Evolutionary conservation across 2,888 invertebrate species (phyloP).

Genomic region (Falcaria lacertinaria): DNA sequence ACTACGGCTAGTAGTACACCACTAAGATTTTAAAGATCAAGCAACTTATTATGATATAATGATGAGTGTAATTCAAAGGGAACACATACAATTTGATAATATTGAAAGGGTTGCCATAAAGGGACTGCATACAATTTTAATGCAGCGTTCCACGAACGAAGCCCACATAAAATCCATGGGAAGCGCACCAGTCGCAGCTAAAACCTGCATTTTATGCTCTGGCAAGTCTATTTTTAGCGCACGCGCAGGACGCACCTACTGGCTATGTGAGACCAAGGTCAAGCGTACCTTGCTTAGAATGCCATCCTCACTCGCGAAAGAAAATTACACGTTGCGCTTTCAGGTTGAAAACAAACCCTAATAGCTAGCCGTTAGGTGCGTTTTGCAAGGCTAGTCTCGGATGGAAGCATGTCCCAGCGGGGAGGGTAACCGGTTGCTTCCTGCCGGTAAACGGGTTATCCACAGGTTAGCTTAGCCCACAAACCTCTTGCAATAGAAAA

Average conservation of each 20-base stretch:
- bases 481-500: constrained; percentile 74
- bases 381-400: constrained; percentile 47
- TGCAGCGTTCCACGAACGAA: constrained; percentile 48
- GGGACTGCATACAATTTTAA: constrained; percentile 50
- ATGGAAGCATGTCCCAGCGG: constrained; percentile 56
- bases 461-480: constrained; percentile 63
- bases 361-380: constrained; percentile 16
- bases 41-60: no score
- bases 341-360: constrained; percentile 32
- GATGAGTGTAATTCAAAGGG: no score
- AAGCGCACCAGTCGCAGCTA: constrained; percentile 57
- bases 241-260: constrained; percentile 61
- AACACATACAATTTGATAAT: constrained; percentile 5
- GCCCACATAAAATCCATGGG: constrained; percentile 57
- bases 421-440: constrained; percentile 57
- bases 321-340: constrained; percentile 24
- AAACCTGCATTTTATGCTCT: constrained; percentile 64
- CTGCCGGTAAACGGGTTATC: constrained; percentile 63
- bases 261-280: constrained; percentile 74
- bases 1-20: no score
- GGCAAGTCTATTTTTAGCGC: constrained; percentile 67
- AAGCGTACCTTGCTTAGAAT: constrained; percentile 45
- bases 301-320: constrained; percentile 51
- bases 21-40: no score
- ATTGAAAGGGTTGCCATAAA: constrained; percentile 20